A percentile compares a stretch with the other conserved stretches of the same genome.
phyloP scores from a whole-genome alignment of 2,113 vertebrate species.

The Etia nguti region DNA sequence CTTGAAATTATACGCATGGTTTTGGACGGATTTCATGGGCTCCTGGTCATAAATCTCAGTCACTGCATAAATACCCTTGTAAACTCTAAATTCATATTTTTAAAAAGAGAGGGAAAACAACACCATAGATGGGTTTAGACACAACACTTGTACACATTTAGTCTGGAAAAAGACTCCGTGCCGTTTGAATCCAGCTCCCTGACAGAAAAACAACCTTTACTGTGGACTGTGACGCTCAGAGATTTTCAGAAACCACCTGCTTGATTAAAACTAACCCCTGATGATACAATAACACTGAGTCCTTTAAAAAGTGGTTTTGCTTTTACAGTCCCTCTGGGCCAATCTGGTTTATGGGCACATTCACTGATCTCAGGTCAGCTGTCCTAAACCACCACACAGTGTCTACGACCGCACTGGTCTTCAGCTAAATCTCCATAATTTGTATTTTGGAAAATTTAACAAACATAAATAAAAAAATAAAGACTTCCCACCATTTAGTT shows the following conservation, averaged over 20 bases:
- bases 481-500: background rate
- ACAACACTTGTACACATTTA: background rate
- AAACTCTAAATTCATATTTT: slow-evolving; percentile 27
- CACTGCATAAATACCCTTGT: slow-evolving; percentile 6
- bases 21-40: slow-evolving; percentile 36
- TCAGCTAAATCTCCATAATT: background rate
- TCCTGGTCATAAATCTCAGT: slow-evolving; percentile 45
- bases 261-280: slow-evolving; percentile 40
- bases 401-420: background rate
- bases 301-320: slow-evolving; percentile 52
- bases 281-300: slow-evolving; percentile 37
- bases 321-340: slow-evolving; percentile 55
- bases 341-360: slow-evolving; percentile 47
- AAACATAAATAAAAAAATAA: background rate
- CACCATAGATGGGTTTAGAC: background rate
- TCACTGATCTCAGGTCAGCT: slow-evolving; percentile 61
- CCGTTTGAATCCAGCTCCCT: background rate
- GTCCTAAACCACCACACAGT: slow-evolving; percentile 11
- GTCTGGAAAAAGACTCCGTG: background rate
- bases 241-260: slow-evolving; percentile 45
- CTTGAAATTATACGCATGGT: slow-evolving; percentile 52
- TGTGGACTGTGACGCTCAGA: background rate
- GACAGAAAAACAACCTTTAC: background rate
- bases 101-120: background rate
- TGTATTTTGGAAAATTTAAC: background rate